Evolutionary conservation across 2,113 vertebrate species (phyloP), one percentile per base, ranked within the genome.

Genomic region (Neopipo cinnamomea): DNA sequence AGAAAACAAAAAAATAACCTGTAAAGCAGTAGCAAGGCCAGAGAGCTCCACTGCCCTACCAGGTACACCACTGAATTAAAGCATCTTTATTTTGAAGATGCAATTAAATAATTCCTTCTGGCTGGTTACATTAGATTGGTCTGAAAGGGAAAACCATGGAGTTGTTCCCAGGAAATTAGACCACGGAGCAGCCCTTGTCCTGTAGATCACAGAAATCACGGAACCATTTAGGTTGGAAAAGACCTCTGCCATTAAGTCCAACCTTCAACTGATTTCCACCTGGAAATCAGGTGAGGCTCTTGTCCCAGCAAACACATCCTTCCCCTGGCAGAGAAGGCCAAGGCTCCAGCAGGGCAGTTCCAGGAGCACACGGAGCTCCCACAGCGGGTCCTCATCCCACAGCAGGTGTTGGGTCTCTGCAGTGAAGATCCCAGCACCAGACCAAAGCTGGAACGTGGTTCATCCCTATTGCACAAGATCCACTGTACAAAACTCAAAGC

Each of bases 381-480:
- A 0, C 50, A 52, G 61, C 2, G 0, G 0, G 11, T 27, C 41
- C 67, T 53, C 66, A 6, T 10, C 65, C 37, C 78, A 0, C 41
- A 22, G 15, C 42, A 28, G n/a, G 21, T 23, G 3, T 55, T 8
- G 23, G 19, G 1, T 4, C 31, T 8, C 44, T 2, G 12, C 0
- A 3, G 28, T 16, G 44, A 39, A 39, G 59, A 81, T 52, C 41
- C 75, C 63, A 12, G 83, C 1, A 1, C 68, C 72, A 82, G 59
- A 30, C 8, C 59, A 16, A 46, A 6, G 31, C 72, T 33, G n/a
- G 55, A 33, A 35, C 9, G 4, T 0, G 11, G 2, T 23, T 74
- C 17, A 19, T 5, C 28, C 35, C 77, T 30, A 1, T 11, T 30
- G 55, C 6, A 3, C 7, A 33, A 80, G 46, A 25, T 1, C 4